phyloP scores from a whole-genome alignment of 2,113 vertebrate species.

The Neoarius graeffei region DNA sequence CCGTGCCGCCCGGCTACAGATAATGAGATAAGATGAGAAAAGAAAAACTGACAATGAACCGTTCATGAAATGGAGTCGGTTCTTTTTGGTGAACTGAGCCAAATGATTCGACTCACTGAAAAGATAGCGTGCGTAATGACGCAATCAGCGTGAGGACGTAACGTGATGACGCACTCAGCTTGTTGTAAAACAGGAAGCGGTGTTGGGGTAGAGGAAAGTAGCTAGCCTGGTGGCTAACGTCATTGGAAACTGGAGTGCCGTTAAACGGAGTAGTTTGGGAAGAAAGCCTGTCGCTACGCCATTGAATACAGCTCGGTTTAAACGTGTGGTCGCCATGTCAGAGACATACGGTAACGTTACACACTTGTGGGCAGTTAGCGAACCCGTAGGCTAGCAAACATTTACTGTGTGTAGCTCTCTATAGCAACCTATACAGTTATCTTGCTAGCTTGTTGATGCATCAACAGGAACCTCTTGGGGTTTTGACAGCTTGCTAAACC shows the following conservation, averaged over 20 bases:
- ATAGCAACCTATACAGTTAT: constrained; percentile 43
- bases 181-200: constrained; percentile 56
- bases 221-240: constrained; percentile 50
- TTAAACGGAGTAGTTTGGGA: constrained; percentile 3
- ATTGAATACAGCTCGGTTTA: constrained; percentile 49
- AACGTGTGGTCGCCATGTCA: constrained; percentile 72
- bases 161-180: constrained; percentile 3
- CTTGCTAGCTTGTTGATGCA: constrained; percentile 24
- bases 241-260: constrained; percentile 44
- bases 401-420: constrained; percentile 22
- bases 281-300: constrained; percentile 42
- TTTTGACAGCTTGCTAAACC: constrained; percentile 16
- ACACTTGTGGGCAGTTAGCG: constrained; percentile 29
- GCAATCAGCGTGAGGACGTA: constrained; percentile 49
- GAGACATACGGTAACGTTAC: constrained; percentile 77
- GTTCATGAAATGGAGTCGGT: too few species aligned
- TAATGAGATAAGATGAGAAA: too few species aligned
- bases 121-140: constrained; percentile 46
- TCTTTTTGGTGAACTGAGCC: too few species aligned
- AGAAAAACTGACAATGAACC: too few species aligned
- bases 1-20: too few species aligned
- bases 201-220: constrained; percentile 55
- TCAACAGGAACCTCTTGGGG: neutral
- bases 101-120: too few species aligned
- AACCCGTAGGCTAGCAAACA: constrained; percentile 33